Evolutionary conservation across 92 coral and sea anemone species (phyloP).

Genomic region (Zoanthus sansibaricus): DNA sequence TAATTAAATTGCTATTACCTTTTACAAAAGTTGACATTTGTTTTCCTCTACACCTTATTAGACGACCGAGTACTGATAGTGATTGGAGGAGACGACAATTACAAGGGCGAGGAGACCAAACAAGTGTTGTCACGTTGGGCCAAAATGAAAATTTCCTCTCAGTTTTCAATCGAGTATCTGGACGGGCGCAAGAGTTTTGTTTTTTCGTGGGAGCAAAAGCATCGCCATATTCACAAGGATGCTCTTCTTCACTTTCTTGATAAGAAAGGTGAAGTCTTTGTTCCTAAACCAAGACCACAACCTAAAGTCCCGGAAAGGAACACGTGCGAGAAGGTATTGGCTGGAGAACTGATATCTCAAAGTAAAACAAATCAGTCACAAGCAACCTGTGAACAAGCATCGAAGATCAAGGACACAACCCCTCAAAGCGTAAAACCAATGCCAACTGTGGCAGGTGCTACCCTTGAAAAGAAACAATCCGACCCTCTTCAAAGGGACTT

Average conservation of each 20-base stretch:
- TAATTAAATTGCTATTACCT: not conserved
- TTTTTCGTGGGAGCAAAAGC: slow-evolving; percentile 63
- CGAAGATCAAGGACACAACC: not conserved
- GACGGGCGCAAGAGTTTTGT: slow-evolving; percentile 67
- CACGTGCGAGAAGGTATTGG: not conserved
- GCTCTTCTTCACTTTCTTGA: slow-evolving; percentile 64
- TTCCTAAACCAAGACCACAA: slow-evolving; percentile 37
- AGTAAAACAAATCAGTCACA: not conserved
- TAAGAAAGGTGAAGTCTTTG: slow-evolving; percentile 46
- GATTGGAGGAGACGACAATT: slow-evolving; percentile 66
- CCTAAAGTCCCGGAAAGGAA: not conserved
- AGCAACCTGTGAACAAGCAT: not conserved
- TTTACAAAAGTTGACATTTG: not conserved
- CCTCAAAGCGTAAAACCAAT: not conserved
- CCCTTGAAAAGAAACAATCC: not conserved
- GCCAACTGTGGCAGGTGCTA: not conserved
- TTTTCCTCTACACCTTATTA: not conserved
- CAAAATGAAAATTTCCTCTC: slow-evolving; percentile 44
- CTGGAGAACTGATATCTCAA: not conserved
- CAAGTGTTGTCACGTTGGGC: slow-evolving; percentile 65
- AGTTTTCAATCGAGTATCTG: slow-evolving; percentile 54
- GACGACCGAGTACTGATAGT: slow-evolving; percentile 58
- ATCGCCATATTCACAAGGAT: slow-evolving; percentile 59
- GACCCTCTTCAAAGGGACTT: not conserved
- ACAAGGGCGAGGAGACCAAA: slow-evolving; percentile 51